A percentile compares a stretch with the other conserved stretches of the same genome.
phyloP scores from a whole-genome alignment of 2,888 invertebrate genomes.

The Diadegma fenestrale region DNA sequence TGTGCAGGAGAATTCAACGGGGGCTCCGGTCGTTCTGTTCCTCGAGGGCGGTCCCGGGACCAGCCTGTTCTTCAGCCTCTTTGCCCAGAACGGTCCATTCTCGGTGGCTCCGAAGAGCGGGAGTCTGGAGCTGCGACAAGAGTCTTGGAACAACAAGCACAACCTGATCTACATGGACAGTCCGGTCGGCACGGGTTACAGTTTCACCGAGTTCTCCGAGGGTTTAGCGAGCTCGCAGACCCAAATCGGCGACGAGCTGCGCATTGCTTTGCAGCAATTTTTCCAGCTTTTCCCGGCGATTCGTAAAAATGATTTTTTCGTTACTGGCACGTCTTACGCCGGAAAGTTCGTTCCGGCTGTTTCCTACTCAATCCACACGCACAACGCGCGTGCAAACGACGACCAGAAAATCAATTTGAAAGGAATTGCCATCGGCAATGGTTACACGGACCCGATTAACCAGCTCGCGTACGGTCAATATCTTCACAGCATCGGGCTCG shows the following conservation, averaged over 20 bases:
- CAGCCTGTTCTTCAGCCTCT: constrained; percentile 91
- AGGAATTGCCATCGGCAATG: constrained; percentile 92
- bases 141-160: constrained; percentile 92
- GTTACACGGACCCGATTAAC: constrained; percentile 91
- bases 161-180: constrained; percentile 96
- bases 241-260: constrained; percentile 92
- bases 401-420: constrained; percentile 89
- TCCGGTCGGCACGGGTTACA: constrained; percentile 96
- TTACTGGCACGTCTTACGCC: constrained; percentile 96
- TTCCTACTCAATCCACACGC: constrained; percentile 90
- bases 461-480: constrained; percentile 92
- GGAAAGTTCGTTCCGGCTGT: constrained; percentile 93
- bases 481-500: constrained; percentile 91
- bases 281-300: constrained; percentile 93
- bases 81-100: constrained; percentile 94
- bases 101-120: constrained; percentile 85
- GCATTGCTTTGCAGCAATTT: constrained; percentile 92
- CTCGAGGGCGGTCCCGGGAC: constrained; percentile 95
- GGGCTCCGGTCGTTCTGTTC: constrained; percentile 92
- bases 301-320: constrained; percentile 91
- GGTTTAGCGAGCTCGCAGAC: constrained; percentile 93
- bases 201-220: constrained; percentile 91
- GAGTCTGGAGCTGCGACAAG: constrained; percentile 88
- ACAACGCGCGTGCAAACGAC: constrained; percentile 86
- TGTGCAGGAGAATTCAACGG: constrained; percentile 84